Conservation (phyloP, 1,140 invertebrate species). For the Dreissena rostriformis region DNA sequence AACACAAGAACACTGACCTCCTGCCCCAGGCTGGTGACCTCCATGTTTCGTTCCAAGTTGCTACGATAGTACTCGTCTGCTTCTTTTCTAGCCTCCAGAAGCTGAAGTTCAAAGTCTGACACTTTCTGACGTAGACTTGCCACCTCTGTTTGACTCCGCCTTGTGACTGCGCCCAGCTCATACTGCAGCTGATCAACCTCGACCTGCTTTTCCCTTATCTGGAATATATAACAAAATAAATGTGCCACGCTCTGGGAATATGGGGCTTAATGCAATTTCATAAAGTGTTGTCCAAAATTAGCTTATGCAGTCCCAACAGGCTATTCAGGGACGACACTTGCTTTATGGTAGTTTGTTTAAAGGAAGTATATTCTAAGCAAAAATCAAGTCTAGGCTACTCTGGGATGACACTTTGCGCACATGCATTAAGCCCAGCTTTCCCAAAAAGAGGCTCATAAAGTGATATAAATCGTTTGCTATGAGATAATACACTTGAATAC, state of each 20-base stretch:
- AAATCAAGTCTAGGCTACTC: too few species aligned
- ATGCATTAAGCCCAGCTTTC: too few species aligned
- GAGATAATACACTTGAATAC: too few species aligned
- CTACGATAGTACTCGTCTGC: conserved; percentile 80
- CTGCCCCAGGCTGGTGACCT: conserved; percentile 76
- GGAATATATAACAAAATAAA: conserved; percentile 15
- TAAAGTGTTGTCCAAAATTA: too few species aligned
- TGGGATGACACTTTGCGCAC: too few species aligned
- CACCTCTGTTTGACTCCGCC: conserved; percentile 73
- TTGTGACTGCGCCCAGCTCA: conserved; percentile 69
- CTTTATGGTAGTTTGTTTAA: too few species aligned
- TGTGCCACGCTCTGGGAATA: not conserved
- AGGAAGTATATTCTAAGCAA: too few species aligned
- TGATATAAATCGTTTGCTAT: too few species aligned
- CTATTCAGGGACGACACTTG: too few species aligned
- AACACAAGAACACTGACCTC: conserved; percentile 63
- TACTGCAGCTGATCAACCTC: conserved; percentile 79
- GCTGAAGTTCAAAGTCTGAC: conserved; percentile 75
- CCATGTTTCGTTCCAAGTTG: conserved; percentile 78
- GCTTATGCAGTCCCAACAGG: too few species aligned
- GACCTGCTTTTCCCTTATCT: conserved; percentile 77
- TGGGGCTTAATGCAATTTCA: too few species aligned
- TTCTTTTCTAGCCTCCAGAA: conserved; percentile 77
- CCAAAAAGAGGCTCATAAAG: too few species aligned
- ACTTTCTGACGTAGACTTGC: conserved; percentile 71